Evolutionary conservation across 2,888 invertebrate species (phyloP).

Genomic region (Agrotis puta): DNA sequence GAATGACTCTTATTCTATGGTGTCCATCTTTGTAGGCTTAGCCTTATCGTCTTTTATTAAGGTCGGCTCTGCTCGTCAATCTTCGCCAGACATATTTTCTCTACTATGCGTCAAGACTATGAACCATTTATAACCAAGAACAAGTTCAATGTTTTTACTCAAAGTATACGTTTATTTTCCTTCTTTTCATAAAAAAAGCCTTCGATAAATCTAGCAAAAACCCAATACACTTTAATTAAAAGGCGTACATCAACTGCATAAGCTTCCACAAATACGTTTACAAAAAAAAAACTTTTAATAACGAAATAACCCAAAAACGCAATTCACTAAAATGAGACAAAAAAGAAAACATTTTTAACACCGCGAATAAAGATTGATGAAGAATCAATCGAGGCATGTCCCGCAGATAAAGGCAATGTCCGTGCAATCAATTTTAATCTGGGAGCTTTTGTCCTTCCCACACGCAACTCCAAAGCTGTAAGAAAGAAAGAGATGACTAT

Average conservation of each 20-base stretch:
- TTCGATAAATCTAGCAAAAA: background rate
- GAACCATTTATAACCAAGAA: background rate
- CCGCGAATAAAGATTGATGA: conserved; percentile 90
- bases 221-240: background rate
- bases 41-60: background rate
- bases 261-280: conserved; percentile 11
- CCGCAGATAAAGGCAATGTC: conserved; percentile 86
- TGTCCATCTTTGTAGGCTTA: background rate
- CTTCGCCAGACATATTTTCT: too few relatives aligned
- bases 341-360: conserved; percentile 78
- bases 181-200: background rate
- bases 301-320: conserved; percentile 52
- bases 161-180: background rate
- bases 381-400: conserved; percentile 88
- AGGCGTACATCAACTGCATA: background rate
- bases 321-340: conserved; percentile 71
- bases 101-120: too few relatives aligned
- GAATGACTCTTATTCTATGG: too few relatives aligned
- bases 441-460: conserved; percentile 77
- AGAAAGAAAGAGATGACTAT: conserved; percentile 71
- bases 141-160: too few relatives aligned
- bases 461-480: conserved; percentile 32
- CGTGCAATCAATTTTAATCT: conserved; percentile 90
- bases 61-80: background rate
- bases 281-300: conserved; percentile 36